Evolutionary conservation across 2,113 vertebrate species (phyloP).

Genomic region (Riparia riparia): DNA sequence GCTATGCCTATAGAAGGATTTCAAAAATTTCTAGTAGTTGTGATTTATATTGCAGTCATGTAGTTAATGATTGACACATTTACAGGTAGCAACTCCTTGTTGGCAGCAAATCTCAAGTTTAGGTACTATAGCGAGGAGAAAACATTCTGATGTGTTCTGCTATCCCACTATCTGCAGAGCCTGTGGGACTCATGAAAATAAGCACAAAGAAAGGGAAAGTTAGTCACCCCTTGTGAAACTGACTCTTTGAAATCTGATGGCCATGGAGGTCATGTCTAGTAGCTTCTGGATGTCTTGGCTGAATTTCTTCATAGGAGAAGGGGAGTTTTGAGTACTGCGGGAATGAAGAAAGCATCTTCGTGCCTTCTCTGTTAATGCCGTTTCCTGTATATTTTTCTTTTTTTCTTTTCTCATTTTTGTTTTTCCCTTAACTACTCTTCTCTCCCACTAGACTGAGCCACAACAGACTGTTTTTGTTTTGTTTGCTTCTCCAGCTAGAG

Average conservation of each 20-base stretch:
- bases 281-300: neutral
- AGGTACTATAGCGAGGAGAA: neutral
- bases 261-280: neutral
- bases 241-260: neutral
- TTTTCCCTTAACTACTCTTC: neutral
- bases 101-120: neutral
- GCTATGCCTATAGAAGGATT: neutral
- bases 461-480: neutral
- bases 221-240: neutral
- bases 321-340: neutral
- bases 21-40: neutral
- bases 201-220: neutral
- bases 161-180: neutral
- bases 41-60: neutral
- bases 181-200: neutral
- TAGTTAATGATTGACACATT: neutral
- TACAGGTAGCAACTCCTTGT: neutral
- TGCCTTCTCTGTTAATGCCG: neutral
- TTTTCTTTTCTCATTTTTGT: neutral
- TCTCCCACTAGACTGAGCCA: neutral
- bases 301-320: neutral
- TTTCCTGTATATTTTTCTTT: neutral
- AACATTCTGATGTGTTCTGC: neutral
- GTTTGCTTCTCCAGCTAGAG: neutral
- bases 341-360: neutral